Base-by-base conservation (phyloP, 1,140 invertebrate species). In the Pomacea maculata region DNA sequence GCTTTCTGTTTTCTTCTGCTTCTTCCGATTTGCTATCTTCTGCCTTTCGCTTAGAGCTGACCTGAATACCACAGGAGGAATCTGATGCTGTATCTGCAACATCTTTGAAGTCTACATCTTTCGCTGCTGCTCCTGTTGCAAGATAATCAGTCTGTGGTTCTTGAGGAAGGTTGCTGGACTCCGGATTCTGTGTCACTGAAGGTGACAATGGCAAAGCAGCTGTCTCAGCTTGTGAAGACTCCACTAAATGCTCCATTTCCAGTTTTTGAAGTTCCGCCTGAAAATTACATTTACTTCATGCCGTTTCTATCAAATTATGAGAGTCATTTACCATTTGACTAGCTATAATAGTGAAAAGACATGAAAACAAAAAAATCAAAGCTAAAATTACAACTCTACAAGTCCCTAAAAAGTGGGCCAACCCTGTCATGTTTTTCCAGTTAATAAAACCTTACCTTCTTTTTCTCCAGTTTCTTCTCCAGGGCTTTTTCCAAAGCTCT, bases 381-480 rank as follows among this genome's bases (percentile, higher is more conserved):
- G 34, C 34, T 45, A 45, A 45, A 61, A 61, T 17, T 61, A 17
- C 52, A 11, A 64, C 14, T 77, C 21, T 34, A 67, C 17, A 15
- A 34, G 11, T 29, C 45, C 65, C 34, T 45, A 73, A 4, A 17
- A 19, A 34, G 4, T 73, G 19, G 29, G 29, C n/a, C 45, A 73
- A 73, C 17, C 15, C 34, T 11, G 34, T 9, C 17, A 65, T 9
- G 1, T 78, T 65, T 7, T 15, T 64, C 63, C 21, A 11, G 34
- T 15, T 19, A 61, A 78, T 29, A 17, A 29, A 71, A 11, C 65
- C 79, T 82, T 82, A 85, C 86, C 81, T 83, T 84, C 83, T 89
- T 89, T 74, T 83, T 83, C 75, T 89, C 89, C 25, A 89, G 81
- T 45, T 88, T 89, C 75, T 86, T 78, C 80, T 90, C 89, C 68